phyloP scores from a whole-genome alignment of 2,113 vertebrate genomes.

The Plestiodon gilberti region DNA sequence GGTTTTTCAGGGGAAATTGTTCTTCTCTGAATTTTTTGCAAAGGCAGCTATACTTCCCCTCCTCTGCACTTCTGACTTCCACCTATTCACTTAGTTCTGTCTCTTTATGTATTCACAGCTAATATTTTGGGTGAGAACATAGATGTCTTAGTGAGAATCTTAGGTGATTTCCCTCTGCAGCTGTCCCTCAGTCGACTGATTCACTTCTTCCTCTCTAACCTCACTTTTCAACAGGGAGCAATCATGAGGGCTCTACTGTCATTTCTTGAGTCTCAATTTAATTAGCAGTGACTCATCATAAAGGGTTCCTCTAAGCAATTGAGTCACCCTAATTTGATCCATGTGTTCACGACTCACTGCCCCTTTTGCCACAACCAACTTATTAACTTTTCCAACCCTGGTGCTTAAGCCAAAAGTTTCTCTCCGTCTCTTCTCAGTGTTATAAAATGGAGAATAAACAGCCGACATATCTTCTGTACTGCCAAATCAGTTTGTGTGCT shows the following conservation, averaged over 20 bases:
- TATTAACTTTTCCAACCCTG: neutral
- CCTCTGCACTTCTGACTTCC: neutral
- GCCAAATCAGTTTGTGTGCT: neutral
- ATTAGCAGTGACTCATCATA: neutral
- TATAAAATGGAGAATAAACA: neutral
- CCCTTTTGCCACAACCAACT: neutral
- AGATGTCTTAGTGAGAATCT: neutral
- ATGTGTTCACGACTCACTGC: neutral
- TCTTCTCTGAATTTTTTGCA: too few species aligned
- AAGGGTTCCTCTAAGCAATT: neutral
- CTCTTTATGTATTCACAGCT: neutral
- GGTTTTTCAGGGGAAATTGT: too few species aligned
- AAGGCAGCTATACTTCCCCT: neutral
- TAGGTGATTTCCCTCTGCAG: neutral
- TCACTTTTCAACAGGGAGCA: neutral
- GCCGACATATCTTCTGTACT: rapidly evolving
- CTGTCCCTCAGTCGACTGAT: neutral
- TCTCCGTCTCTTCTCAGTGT: neutral
- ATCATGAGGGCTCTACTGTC: neutral
- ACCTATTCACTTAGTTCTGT: neutral
- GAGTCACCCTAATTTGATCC: neutral
- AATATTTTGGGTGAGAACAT: neutral
- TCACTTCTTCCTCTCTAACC: neutral
- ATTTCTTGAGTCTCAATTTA: neutral
- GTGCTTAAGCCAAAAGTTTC: neutral